These are phyloP conservation scores for Congeria kusceri DNA, from an alignment of 2,888 invertebrate genomes.

Conservation along the genomic window DNA sequence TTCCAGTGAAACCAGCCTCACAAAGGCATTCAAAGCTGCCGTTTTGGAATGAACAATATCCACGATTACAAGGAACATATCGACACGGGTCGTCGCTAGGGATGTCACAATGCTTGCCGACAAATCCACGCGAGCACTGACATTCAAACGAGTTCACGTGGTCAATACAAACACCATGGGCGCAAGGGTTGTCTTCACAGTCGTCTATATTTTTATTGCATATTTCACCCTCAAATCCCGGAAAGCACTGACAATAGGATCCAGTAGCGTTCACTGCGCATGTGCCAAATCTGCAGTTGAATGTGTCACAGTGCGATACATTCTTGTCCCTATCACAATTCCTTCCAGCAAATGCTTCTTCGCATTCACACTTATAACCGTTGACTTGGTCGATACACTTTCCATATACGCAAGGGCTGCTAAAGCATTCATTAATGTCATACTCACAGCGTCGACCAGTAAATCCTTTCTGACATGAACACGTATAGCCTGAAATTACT, in stretches of 20 bases:
- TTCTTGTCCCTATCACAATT: slow-evolving; percentile 25
- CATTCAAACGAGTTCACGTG: slow-evolving; percentile 45
- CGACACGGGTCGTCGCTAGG: slow-evolving; percentile 26
- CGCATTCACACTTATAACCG: slow-evolving; percentile 37
- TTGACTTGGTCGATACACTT: slow-evolving; percentile 38
- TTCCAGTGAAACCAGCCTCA: slow-evolving; percentile 30
- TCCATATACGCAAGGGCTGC: slow-evolving; percentile 41
- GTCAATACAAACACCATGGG: slow-evolving; percentile 43
- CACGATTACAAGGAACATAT: slow-evolving; percentile 25
- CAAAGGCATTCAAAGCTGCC: slow-evolving; percentile 36
- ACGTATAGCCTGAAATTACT: slow-evolving; percentile 17
- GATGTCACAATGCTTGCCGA: slow-evolving; percentile 43
- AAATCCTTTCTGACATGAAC: slow-evolving; percentile 37
- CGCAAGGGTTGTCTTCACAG: slow-evolving; percentile 41
- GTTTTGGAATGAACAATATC: slow-evolving; percentile 29
- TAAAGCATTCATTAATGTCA: slow-evolving; percentile 52
- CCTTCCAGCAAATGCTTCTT: slow-evolving; percentile 14
- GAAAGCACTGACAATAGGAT: slow-evolving; percentile 57
- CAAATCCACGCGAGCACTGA: slow-evolving; percentile 25
- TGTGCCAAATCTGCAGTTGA: slow-evolving; percentile 41
- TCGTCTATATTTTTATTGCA: slow-evolving; percentile 47
- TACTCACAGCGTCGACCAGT: slow-evolving; percentile 50
- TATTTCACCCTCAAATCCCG: slow-evolving; percentile 38
- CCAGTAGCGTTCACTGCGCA: slow-evolving; percentile 53
- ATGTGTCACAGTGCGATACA: slow-evolving; percentile 13